A percentile compares a stretch with the other conserved stretches of the same genome.
Conservation (phyloP, 2,113 vertebrate species). For the Pholis gunnellus region DNA sequence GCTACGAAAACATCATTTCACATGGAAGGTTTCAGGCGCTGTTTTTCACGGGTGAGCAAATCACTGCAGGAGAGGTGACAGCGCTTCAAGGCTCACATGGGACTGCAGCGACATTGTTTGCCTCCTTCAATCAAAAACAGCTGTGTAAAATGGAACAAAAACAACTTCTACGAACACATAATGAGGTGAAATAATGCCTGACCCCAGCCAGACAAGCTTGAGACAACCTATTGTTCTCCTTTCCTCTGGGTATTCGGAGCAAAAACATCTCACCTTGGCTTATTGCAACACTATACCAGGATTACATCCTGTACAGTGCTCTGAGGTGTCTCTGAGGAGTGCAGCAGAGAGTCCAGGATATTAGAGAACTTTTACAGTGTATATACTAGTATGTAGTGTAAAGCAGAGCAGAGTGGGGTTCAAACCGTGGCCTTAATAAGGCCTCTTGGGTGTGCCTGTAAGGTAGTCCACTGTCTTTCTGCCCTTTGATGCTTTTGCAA, state of each 20-base stretch:
- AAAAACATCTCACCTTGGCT: conserved; percentile 48
- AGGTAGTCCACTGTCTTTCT: conserved; percentile 35
- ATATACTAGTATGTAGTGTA: conserved; percentile 34
- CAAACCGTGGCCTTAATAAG: conserved; percentile 77
- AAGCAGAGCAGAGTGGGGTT: conserved; percentile 60
- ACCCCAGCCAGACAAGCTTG: conserved; percentile 3
- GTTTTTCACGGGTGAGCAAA: conserved; percentile 22
- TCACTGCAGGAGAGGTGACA: conserved; percentile 7
- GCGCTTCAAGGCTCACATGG: conserved; percentile 4
- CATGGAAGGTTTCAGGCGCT: background rate
- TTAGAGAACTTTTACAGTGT: conserved; percentile 54
- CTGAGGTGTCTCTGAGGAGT: conserved; percentile 42
- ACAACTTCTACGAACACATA: conserved; percentile 16
- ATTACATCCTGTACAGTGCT: conserved; percentile 28
- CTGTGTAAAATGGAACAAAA: conserved; percentile 6
- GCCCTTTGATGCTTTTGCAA: conserved; percentile 36
- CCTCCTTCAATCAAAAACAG: conserved; percentile 11
- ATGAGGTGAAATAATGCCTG: conserved; percentile 38
- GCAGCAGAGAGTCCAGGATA: conserved; percentile 58
- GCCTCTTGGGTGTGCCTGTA: conserved; percentile 63
- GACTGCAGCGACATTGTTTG: conserved; percentile 11
- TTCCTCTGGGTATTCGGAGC: conserved; percentile 22
- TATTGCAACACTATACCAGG: conserved; percentile 16
- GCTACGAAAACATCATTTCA: conserved; percentile 11
- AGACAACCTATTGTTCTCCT: conserved; percentile 15